Evolutionary conservation across 2,888 invertebrate genomes (phyloP), one percentile per base, ranked within the genome.

Genomic region (Drosophila aldrichi): DNA sequence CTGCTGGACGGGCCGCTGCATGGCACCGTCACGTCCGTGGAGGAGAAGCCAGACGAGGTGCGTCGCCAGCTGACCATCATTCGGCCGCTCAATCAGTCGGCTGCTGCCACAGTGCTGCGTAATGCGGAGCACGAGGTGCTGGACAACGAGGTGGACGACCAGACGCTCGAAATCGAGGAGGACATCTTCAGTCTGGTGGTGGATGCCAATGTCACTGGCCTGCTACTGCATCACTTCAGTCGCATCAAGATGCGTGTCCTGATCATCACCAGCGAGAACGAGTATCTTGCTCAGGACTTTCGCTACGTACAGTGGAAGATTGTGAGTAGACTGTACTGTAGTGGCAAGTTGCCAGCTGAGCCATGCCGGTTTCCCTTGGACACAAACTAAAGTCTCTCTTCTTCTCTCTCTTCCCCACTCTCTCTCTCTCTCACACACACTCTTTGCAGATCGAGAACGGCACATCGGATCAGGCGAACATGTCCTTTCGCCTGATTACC

Each of bases 301-400:
- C 91, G 90, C 70, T 92, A 92, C 74, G 91, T 93, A 14, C 91
- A 92, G 74, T 93, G 93, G 93, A 92, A 92, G 82, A 91, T 85
- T 83, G 93, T 93, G 83, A 90, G 86, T 89, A 77, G 75, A 79
- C 82, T 87, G 85, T 85, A 85, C 87, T 86, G 79, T 82, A 67
- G 80, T 70, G 59, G 34, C 59, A 68, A 56, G 32, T 69, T 46
- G 58, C 74, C 48, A 16, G 22, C 22, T 16, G 20, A n/a, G 5
- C 43, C 18, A 6, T 32, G 12, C 3, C 3, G 12, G 6, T 22
- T 29, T 14, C 40, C 25, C 18, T 12, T 12, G 9, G 36, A 18
- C 57, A 52, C 22, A 9, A 25, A 44, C 51, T 81, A 77, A 79
- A 62, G 12, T 67, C 36, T 22, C 16, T 8, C 0, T n/a, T 8